These are phyloP conservation scores for Cheilosia urbana DNA, from an alignment of 2,888 invertebrate genomes.

Conservation along the genomic window DNA sequence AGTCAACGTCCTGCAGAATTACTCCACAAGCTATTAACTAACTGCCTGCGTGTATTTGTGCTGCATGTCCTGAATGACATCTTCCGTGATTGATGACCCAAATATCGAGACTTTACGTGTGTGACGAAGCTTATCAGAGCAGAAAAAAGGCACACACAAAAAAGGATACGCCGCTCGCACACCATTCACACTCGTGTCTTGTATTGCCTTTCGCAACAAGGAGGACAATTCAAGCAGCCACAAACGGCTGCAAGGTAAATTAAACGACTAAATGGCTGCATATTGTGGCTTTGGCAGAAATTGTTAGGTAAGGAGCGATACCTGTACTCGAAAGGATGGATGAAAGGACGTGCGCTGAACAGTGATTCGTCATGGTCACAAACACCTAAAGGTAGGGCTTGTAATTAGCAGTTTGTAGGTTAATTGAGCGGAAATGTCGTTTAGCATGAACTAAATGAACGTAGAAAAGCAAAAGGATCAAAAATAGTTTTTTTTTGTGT, in stretches of 20 bases:
- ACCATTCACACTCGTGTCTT: slow-evolving; percentile 7
- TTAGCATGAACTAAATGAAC: slow-evolving; percentile 36
- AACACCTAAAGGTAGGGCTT: slow-evolving; percentile 10
- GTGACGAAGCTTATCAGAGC: slow-evolving; percentile 56
- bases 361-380: slow-evolving; percentile 61
- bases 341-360: slow-evolving; percentile 25
- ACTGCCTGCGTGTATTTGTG: slow-evolving; percentile 27
- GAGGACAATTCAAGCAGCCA: slow-evolving; percentile 33
- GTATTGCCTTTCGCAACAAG: slow-evolving; percentile 13
- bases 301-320: background rate
- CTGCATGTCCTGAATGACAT: slow-evolving; percentile 49
- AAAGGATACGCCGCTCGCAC: slow-evolving; percentile 4
- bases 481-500: background rate
- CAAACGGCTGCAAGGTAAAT: slow-evolving; percentile 56
- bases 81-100: slow-evolving; percentile 66
- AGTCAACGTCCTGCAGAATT: slow-evolving; percentile 20
- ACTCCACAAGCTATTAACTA: slow-evolving; percentile 15
- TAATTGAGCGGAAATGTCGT: slow-evolving; percentile 52
- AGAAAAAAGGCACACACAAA: slow-evolving; percentile 27
- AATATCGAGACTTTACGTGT: slow-evolving; percentile 57
- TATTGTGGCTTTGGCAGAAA: slow-evolving; percentile 24
- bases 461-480: background rate
- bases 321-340: background rate
- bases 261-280: slow-evolving; percentile 56
- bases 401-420: slow-evolving; percentile 48